Base-by-base conservation (phyloP, 2,888 invertebrate species). In the Brassicogethes aeneus region DNA sequence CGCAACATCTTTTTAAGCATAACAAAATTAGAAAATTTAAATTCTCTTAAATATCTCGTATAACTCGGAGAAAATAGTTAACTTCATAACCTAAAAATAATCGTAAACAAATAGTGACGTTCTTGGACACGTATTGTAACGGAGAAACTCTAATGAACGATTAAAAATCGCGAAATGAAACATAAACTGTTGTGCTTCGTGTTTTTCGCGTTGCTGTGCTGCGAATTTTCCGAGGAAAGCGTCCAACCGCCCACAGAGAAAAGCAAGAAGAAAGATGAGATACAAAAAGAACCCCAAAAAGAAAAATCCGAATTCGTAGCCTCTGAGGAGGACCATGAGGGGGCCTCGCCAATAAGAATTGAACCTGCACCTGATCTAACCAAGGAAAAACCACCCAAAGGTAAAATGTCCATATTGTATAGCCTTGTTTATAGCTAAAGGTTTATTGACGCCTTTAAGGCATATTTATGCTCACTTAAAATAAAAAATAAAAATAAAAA, bases 291-390 rank as follows among this genome's bases (percentile, higher is more conserved):
- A 15, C 2, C 37, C 8, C 39, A 54, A 15, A 59, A 64, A 17
- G 43, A 45, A 38, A 46, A 51, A 35, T 54, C 60, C 35, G 66
- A 67, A 40, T 61, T 61, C 49, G 50, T 63, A 35, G 50, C 59
- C 17, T 61, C 61, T 40, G 49, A 56, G 30, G 60, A 63, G 41
- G 61, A 60, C 14, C 54, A 51, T 35, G 61, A 62, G 45, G 60
- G 56, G 7, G 54, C 51, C 17, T 58, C 59, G 17, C 61, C 62
- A 16, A 55, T 65, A 34, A 65, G 66, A 53, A 59, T 67, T 17
- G 63, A 68, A 15, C 56, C 64, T 17, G 60, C 67, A 12, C 67
- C 70, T 10, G 69, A 70, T 56, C 53, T 69, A 36, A 57, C 61
- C 1, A 68, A 68, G 51, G 66, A 66, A 48, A 54, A 68, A 17